These are phyloP conservation scores for Neostethus bicornis DNA, from an alignment of 2,797 vertebrate genomes.

Conservation along the genomic window DNA sequence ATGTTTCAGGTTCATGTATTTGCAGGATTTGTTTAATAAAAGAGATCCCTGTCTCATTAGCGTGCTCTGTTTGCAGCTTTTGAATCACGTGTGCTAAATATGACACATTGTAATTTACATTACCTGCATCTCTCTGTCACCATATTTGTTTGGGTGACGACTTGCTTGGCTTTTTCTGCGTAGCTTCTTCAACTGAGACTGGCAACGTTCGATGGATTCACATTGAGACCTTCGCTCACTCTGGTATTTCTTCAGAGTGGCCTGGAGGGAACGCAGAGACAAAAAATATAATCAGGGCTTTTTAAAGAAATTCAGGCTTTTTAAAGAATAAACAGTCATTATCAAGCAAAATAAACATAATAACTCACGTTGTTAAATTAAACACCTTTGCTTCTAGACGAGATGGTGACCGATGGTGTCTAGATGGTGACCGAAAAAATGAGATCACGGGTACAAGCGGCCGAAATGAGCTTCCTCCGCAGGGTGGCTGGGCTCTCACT, in stretches of 20 bases:
- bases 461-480: no score
- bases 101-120: not conserved
- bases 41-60: not conserved
- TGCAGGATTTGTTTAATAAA: constrained; percentile 24
- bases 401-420: no score
- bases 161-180: constrained; percentile 86
- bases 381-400: no score
- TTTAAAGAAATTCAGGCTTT: no score
- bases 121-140: constrained; percentile 89
- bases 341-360: no score
- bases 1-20: constrained; percentile 19
- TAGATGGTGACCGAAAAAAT: no score
- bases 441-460: no score
- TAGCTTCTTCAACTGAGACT: constrained; percentile 88
- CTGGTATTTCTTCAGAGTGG: constrained; percentile 88
- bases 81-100: not conserved
- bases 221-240: constrained; percentile 83
- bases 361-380: no score
- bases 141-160: constrained; percentile 88
- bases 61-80: not conserved
- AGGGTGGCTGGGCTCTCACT: no score
- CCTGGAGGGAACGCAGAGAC: constrained; percentile 61
- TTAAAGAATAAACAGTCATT: no score
- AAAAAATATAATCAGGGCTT: not conserved
- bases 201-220: constrained; percentile 86